Evolutionary conservation across 2,888 invertebrate species (phyloP).

Genomic region (Aricia artaxerxes): DNA sequence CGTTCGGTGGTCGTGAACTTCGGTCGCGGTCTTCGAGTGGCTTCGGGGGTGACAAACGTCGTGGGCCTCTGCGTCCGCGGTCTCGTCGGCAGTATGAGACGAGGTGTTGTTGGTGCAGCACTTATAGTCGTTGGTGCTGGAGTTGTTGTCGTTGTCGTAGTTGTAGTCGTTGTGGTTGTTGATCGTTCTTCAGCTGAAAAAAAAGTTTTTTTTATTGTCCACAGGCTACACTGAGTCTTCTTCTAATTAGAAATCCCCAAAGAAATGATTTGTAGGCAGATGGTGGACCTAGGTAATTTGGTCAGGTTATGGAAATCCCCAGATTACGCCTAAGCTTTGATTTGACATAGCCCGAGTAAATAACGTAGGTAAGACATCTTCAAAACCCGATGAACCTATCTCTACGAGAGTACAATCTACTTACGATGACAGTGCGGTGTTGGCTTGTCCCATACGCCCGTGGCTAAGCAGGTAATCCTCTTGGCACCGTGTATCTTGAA

Average conservation of each 20-base stretch:
- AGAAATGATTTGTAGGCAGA: not conserved
- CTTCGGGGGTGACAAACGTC: constrained; percentile 48
- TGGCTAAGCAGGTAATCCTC: constrained; percentile 85
- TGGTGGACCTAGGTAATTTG: no score
- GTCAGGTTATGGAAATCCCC: not conserved
- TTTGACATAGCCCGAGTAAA: not conserved
- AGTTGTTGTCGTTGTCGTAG: constrained; percentile 41
- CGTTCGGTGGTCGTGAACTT: constrained; percentile 62
- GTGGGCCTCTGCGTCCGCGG: constrained; percentile 50
- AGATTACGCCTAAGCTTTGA: not conserved
- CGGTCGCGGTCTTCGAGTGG: constrained; percentile 59
- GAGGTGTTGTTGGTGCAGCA: constrained; percentile 45
- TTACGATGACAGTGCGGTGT: constrained; percentile 87
- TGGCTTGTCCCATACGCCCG: constrained; percentile 89
- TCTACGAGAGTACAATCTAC: constrained; percentile 38
- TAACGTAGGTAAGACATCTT: not conserved
- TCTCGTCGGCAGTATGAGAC: constrained; percentile 51
- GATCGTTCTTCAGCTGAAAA: constrained; percentile 73
- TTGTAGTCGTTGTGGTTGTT: constrained; percentile 53
- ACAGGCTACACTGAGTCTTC: no score
- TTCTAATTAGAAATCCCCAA: no score
- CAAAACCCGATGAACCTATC: not conserved
- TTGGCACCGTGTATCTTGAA: constrained; percentile 85
- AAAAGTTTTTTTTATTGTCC: not conserved
- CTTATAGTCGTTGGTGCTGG: constrained; percentile 45